Base-by-base conservation (phyloP, 2,113 vertebrate species). In the Rhinichthys klamathensis region DNA sequence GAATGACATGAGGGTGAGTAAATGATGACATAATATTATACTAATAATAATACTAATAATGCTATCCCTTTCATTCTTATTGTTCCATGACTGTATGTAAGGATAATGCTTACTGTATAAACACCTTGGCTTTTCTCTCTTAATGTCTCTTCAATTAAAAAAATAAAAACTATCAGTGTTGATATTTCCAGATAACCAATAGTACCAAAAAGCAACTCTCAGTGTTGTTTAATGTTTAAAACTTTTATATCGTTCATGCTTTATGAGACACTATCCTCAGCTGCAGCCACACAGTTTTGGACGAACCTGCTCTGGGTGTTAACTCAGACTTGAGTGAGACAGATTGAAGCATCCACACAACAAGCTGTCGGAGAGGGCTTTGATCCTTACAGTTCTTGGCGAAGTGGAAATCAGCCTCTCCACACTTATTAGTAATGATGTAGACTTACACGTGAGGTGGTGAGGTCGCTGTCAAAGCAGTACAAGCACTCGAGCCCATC, bases 401-500 rank as follows among this genome's bases (percentile, higher is more conserved):
- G n/a, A 73, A 27, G 25, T 75, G 21, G 51, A 72, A 23, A 65
- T 83, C 54, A 51, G 58, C 21, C 60, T 23, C 41, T 60, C 74
- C 6, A 30, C 21, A 58, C 75, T 79, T 69, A 83, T 79, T 83
- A 78, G 65, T 41, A 51, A 67, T 79, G 74, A 87, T 51, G 85
- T 38, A 54, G 49, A 32, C 30, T 35, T 79, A 44, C 81, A 83
- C 11, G 9, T 5, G 51, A 72, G 74, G 81, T 56, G 21, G 32
- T 32, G 74, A 61, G 85, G 85, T 82, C 60, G 69, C 60, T 61
- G 58, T 70, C 73, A 78, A 67, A 82, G 85, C 60, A 46, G 80
- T 32, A 23, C 15, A 54, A 27, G 18, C 27, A 32, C 80, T 58
- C 60, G 35, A 25, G 15, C 25, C 1, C 21, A 60, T 56, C 84